phyloP scores from a whole-genome alignment of 2,888 invertebrate genomes.

The Maniola hyperantus region DNA sequence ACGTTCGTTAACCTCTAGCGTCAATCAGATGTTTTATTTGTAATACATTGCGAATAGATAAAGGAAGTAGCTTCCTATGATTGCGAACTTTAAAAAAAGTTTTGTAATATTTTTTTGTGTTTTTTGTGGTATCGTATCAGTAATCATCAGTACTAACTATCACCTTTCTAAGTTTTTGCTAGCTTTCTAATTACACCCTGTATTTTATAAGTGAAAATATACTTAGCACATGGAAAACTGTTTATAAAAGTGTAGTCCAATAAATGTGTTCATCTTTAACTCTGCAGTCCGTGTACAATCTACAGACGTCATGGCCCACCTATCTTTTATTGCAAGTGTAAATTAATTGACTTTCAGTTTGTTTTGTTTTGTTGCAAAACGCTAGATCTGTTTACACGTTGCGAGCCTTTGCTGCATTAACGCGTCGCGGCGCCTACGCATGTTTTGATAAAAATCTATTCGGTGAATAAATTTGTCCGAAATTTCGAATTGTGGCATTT shows the following conservation, averaged over 20 bases:
- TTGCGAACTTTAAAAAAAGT: no score
- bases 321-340: conserved; percentile 11
- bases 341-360: conserved; percentile 24
- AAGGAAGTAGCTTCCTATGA: no score
- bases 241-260: not conserved
- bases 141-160: no score
- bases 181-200: no score
- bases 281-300: not conserved
- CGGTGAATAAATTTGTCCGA: conserved; percentile 1
- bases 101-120: no score
- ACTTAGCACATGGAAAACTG: no score
- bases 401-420: conserved; percentile 13
- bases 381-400: conserved; percentile 17
- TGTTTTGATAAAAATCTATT: conserved; percentile 17
- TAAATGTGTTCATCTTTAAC: not conserved
- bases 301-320: not conserved
- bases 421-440: conserved; percentile 10
- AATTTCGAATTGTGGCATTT: not conserved
- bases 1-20: no score
- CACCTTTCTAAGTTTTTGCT: no score
- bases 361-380: conserved; percentile 10
- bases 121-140: no score
- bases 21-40: no score
- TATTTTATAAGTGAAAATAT: no score
- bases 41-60: no score